Base-by-base conservation (phyloP, 2,888 invertebrate genomes). In the Acanthosepion lycidas region DNA sequence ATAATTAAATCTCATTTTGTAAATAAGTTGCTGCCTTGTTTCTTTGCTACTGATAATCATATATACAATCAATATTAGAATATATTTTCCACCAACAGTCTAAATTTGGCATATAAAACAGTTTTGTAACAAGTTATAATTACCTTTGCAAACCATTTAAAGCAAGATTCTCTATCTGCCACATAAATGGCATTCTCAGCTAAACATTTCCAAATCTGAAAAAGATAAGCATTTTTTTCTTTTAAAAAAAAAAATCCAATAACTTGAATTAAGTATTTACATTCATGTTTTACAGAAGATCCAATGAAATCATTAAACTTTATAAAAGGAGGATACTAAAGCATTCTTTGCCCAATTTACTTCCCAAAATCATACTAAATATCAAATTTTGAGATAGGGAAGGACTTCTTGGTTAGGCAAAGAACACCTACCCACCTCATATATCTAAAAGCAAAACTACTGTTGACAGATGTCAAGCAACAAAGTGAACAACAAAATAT, bases 131-230 rank as follows among this genome's bases (percentile, higher is more conserved):
- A 59, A 55, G 18, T 18, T 23, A 91, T 33, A 55, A 95, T 95
- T 96, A 97, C 97, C 97, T 99, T 99, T 91, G 99, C 99, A 98
- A 99, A 99, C 99, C 99, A 99, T 96, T 99, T 98, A 98, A 99
- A 99, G 97, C 99, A 99, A 64, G 99, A 99, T 97, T 99, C 99
- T 91, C 99, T 98, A 97, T 99, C 99, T 2, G 98, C 98, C 28
- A 98, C 98, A 97, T 99, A 99, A 26, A 99, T 99, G 26, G 99
- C 99, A 97, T 98, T 98, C 97, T 99, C 99, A 5, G 99, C 99
- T 95, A 99, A 98, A 97, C 99, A 99, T 96, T 99, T 98, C 99
- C 99, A 99, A 96, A 99, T 97, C 96, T 97, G 96, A 94, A 95
- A 95, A 94, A 92, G 26, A 91, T 95, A 95, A 94, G 78, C 12